Conservation (phyloP, 2,113 vertebrate genomes). For the Picathartes gymnocephalus region DNA sequence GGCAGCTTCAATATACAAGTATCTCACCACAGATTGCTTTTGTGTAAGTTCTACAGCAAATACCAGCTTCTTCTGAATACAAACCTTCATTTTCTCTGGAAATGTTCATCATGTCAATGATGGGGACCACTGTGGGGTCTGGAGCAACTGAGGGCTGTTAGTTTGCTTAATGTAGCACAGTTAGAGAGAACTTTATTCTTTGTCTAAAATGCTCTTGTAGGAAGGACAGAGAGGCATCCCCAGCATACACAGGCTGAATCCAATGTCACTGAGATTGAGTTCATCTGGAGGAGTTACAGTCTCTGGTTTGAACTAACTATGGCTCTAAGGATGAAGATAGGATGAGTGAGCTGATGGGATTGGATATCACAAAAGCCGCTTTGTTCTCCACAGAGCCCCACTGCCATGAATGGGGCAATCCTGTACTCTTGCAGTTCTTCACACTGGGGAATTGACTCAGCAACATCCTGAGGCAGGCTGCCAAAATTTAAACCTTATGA, state of each 20-base stretch:
- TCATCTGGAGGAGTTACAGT: background rate
- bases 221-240: background rate
- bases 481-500: background rate
- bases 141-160: background rate
- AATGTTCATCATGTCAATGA: background rate
- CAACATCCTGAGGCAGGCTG: background rate
- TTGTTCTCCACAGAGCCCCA: background rate
- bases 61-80: background rate
- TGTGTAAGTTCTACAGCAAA: background rate
- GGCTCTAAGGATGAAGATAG: background rate
- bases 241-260: background rate
- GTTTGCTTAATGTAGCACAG: background rate
- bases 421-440: background rate
- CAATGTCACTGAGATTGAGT: background rate
- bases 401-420: background rate
- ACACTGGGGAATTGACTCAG: background rate
- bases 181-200: background rate
- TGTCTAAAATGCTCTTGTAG: background rate
- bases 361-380: background rate
- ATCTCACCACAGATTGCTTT: background rate
- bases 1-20: background rate
- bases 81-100: background rate
- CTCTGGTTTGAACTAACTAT: background rate
- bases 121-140: background rate
- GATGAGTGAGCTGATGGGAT: background rate